These are phyloP conservation scores for Drosophila incognita DNA, from an alignment of 2,888 invertebrate genomes.

Conservation along the genomic window DNA sequence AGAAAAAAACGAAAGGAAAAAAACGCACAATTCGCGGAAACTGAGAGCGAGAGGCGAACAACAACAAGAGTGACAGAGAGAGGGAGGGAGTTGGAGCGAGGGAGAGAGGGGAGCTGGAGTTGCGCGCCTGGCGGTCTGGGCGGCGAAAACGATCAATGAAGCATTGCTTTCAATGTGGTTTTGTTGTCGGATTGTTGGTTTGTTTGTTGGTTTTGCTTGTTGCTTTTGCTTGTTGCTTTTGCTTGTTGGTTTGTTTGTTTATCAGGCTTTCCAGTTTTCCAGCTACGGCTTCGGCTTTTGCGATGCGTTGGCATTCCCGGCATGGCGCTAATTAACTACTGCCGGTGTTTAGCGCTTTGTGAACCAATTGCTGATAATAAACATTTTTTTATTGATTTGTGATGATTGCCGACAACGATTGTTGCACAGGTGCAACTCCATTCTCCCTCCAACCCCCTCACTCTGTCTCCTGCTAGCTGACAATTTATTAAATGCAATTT, in stretches of 20 bases:
- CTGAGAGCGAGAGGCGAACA: slow-evolving; percentile 11
- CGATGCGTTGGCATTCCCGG: slow-evolving; percentile 76
- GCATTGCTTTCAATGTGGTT: slow-evolving; percentile 56
- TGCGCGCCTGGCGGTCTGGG: slow-evolving; percentile 76
- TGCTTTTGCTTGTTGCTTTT: background rate
- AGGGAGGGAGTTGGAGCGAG: background rate
- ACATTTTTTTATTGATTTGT: slow-evolving; percentile 81
- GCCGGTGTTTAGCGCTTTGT: slow-evolving; percentile 77
- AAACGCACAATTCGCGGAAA: slow-evolving; percentile 65
- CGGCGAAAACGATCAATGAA: slow-evolving; percentile 74
- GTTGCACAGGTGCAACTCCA: slow-evolving; percentile 64
- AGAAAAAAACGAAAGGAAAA: slow-evolving; percentile 33
- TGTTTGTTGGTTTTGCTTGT: background rate
- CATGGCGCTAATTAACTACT: slow-evolving; percentile 84
- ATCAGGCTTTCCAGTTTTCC: slow-evolving; percentile 34
- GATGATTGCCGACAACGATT: slow-evolving; percentile 70
- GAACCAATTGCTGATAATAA: slow-evolving; percentile 76
- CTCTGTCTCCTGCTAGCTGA: slow-evolving; percentile 10
- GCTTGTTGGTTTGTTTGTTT: background rate
- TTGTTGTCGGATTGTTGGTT: slow-evolving; percentile 30
- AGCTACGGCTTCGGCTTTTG: slow-evolving; percentile 23
- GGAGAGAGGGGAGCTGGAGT: background rate
- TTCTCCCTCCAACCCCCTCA: slow-evolving; percentile 1
- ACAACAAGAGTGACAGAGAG: background rate
- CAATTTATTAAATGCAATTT: slow-evolving; percentile 80